phyloP scores from a whole-genome alignment of 2,888 invertebrate species.

The Microctonus brassicae region DNA sequence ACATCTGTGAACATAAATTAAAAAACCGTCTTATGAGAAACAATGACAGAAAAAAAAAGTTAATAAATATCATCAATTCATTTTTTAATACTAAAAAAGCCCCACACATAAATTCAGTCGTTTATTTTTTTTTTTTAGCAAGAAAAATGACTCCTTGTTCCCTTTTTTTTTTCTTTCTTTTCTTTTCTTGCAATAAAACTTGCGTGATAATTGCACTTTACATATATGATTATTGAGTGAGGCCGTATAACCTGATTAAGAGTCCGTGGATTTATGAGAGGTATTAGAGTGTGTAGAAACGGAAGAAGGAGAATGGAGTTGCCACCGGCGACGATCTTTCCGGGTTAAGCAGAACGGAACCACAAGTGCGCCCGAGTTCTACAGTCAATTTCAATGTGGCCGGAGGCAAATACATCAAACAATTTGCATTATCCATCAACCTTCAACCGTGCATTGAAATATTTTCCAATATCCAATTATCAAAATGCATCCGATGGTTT shows the following conservation, averaged over 20 bases:
- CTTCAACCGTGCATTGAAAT: not conserved
- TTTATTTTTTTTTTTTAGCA: too few species aligned
- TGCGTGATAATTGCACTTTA: conserved; percentile 61
- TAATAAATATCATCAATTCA: too few species aligned
- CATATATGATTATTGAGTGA: conserved; percentile 52
- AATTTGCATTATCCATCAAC: not conserved
- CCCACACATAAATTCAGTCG: too few species aligned
- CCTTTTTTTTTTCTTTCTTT: conserved; percentile 31
- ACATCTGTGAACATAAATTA: conserved; percentile 74
- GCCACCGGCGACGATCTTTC: conserved; percentile 54
- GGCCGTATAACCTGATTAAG: conserved; percentile 65
- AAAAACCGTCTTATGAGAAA: conserved; percentile 43
- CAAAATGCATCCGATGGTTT: too few species aligned
- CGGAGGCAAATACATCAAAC: not conserved
- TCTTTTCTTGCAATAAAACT: conserved; percentile 52
- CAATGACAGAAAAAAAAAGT: conserved; percentile 1
- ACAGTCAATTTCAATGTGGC: conserved; percentile 24
- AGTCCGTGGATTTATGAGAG: conserved; percentile 60
- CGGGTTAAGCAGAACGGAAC: conserved; percentile 68
- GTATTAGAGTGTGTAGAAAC: conserved; percentile 68
- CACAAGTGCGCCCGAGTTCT: conserved; percentile 52
- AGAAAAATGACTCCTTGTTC: conserved; percentile 20
- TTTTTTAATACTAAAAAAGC: not conserved
- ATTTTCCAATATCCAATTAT: too few species aligned
- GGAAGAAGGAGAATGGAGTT: conserved; percentile 50